Evolutionary conservation across 2,888 invertebrate genomes (phyloP), one percentile per base, ranked within the genome.

Genomic region (Drosophila histrio): DNA sequence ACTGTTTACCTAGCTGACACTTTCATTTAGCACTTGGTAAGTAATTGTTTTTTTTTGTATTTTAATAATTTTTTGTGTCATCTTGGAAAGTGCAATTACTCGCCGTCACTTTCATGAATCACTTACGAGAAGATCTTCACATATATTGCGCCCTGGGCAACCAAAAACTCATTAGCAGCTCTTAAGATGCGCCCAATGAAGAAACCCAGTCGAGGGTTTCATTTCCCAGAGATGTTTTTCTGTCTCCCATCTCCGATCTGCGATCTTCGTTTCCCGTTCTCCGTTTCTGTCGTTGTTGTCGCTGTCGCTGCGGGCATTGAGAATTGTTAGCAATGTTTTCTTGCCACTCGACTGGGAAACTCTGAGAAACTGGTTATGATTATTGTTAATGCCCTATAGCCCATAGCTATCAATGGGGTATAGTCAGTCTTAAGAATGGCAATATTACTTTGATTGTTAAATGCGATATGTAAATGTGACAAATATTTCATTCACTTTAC

Each of bases 321-420:
- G 79, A 87, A 85, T 75, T 58, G 79, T 82, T 87, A 63, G 82
- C 69, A 82, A 82, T 57, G 49, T 59, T 46, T 68, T 49, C 47
- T 66, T 61, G 76, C 30, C 59, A 39, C 85, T 70, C n/a, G n/a
- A n/a, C 63, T 69, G 75, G 84, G 81, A 84, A 82, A 79, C 83
- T 76, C 63, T 66, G 76, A 63, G 46, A 70, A 82, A 82, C 81
- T 70, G 83, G 87, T 82, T 82, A 82, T 82, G 65, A 75, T 68
- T 81, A 61, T 64, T 65, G 50, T 50, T 53, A 47, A 52, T 49
- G 21, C 67, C 44, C 57, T 46, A 30, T 54, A 47, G 50, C 65
- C n/a, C n/a, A 56, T 38, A 32, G 26, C 26, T 41, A 11, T 11
- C 8, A 8, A 9, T 15, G 43, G 50, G 28, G 60, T 79, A 52